Evolutionary conservation across 1,140 invertebrate genomes (phyloP).

Genomic region (Penaeus vannamei): DNA sequence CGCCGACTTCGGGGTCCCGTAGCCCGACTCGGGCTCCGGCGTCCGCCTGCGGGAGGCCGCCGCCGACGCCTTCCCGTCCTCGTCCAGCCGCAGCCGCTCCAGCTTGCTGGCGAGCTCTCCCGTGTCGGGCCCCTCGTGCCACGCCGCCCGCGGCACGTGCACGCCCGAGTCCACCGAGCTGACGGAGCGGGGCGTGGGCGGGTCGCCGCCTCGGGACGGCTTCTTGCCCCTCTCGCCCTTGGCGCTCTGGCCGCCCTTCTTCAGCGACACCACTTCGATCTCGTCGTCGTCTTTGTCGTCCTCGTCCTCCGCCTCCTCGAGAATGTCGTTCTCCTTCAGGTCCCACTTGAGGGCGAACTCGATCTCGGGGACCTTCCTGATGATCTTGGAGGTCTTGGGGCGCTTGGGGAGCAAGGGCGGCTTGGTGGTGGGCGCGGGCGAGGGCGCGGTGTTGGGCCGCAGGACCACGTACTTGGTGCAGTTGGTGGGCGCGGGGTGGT

Average conservation of each 20-base stretch:
- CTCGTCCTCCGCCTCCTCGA: constrained; percentile 47
- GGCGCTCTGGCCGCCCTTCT: too few species aligned
- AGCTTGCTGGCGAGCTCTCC: constrained; percentile 51
- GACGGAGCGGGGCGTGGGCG: constrained; percentile 58
- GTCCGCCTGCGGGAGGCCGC: background rate
- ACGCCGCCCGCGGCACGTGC: constrained; percentile 58
- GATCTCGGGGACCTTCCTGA: constrained; percentile 64
- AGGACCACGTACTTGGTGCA: constrained; percentile 65
- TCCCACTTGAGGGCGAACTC: constrained; percentile 67
- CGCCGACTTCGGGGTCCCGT: constrained; percentile 56
- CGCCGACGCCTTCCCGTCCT: background rate
- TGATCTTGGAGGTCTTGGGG: constrained; percentile 62
- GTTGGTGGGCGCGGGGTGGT: constrained; percentile 66
- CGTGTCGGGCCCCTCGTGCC: constrained; percentile 62
- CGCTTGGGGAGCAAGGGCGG: constrained; percentile 61
- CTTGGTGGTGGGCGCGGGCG: constrained; percentile 51
- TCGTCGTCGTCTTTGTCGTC: constrained; percentile 40
- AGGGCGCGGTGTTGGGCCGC: constrained; percentile 63
- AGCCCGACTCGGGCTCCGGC: constrained; percentile 60
- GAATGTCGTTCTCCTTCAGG: constrained; percentile 52
- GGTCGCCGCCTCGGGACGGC: constrained; percentile 19
- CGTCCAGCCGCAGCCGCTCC: constrained; percentile 40
- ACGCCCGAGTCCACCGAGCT: constrained; percentile 64
- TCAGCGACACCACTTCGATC: background rate
- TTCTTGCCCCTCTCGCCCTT: constrained; percentile 36